These are phyloP conservation scores for Vidua chalybeata DNA, from an alignment of 2,113 vertebrate genomes.

Conservation along the genomic window DNA sequence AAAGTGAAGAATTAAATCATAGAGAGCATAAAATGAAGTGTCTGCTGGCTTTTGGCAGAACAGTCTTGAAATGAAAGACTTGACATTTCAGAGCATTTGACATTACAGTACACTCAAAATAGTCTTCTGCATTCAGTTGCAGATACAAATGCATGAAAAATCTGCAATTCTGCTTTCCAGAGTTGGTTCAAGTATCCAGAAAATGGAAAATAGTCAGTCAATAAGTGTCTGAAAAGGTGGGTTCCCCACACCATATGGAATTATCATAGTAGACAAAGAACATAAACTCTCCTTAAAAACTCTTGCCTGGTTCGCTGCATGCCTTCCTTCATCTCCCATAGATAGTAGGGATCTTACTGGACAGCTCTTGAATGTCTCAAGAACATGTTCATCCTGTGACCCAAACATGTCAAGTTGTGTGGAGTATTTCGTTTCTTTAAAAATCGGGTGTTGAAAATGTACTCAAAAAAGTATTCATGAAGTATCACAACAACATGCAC, in stretches of 20 bases:
- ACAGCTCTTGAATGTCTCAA: not conserved
- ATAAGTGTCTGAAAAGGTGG: not conserved
- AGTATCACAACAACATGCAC: not conserved
- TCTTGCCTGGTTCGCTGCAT: not conserved
- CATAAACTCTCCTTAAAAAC: not conserved
- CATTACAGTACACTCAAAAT: not conserved
- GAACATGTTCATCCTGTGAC: not conserved
- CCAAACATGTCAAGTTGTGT: not conserved
- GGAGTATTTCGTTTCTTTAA: not conserved
- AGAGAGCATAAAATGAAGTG: not conserved
- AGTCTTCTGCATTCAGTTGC: not conserved
- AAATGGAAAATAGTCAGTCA: not conserved
- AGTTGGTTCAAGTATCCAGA: not conserved
- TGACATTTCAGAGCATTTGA: not conserved
- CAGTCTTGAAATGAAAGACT: not conserved
- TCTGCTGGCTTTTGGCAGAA: not conserved
- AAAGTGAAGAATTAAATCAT: not conserved
- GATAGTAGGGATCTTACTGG: not conserved
- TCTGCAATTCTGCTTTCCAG: not conserved
- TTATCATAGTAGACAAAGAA: not conserved
- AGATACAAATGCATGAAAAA: not conserved
- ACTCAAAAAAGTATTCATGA: not conserved
- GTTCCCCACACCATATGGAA: not conserved
- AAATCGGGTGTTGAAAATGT: not conserved
- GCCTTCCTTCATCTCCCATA: not conserved